Base-by-base conservation (phyloP, 2,888 invertebrate genomes). In the Eupelmus urozonus region DNA sequence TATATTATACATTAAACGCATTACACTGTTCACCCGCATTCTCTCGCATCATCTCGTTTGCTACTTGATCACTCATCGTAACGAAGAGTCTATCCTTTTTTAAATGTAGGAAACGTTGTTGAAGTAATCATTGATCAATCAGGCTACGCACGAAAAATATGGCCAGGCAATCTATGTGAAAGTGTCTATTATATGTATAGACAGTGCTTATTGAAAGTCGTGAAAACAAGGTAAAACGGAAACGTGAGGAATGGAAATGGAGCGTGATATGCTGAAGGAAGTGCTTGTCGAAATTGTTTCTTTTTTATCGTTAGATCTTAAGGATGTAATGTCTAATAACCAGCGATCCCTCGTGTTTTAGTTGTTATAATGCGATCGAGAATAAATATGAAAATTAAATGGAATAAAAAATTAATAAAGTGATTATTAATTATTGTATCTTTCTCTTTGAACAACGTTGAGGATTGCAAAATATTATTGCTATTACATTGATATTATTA, bases 401-500 rank as follows among this genome's bases (percentile, higher is more conserved):
- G 65, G 59, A 78, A 45, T 9, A 34, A 74, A 51, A 79, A 83
- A 82, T 79, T 81, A 82, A 78, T 81, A 79, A 83, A 84, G 82
- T 83, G 81, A 84, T 76, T 79, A 83, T 82, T 80, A 82, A 80
- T 83, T 85, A 85, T 84, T 84, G 85, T 85, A 85, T 85, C 85
- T 81, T 85, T 85, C 85, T 85, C 84, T 81, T 87, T 86, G 76
- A 84, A 85, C 83, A 81, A 85, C 83, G 86, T 87, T 87, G 85
- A 88, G 83, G 80, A 85, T 87, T 88, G 84, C 86, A 82, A 86
- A 86, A 85, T 85, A 87, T 86, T 86, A 87, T 85, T 84, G 85
- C 84, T 84, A 86, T 84, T 82, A 83, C 82, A 85, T 85, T 84
- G 80, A 80, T 83, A 82, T 83, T 82, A 82, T 81, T 81, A 81